Evolutionary conservation across 1,140 invertebrate genomes (phyloP).

Genomic region (Pseudomyrmex gracilis): DNA sequence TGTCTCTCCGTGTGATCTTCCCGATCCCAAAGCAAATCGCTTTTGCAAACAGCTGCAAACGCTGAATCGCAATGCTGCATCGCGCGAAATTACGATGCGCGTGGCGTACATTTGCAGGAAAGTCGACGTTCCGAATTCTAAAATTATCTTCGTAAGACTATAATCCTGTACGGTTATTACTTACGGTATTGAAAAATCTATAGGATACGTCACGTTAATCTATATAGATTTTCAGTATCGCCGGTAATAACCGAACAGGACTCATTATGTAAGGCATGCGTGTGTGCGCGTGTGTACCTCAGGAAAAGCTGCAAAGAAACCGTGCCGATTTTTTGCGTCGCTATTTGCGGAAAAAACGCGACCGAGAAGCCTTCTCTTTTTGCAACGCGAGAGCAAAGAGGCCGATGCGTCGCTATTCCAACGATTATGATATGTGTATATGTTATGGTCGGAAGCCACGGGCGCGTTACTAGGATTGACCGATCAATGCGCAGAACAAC

Average conservation of each 20-base stretch:
- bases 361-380: neutral
- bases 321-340: neutral
- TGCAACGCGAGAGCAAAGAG: slow-evolving; percentile 13
- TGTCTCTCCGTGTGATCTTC: slow-evolving; percentile 51
- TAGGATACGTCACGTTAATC: too few relatives aligned
- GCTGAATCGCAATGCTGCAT: neutral
- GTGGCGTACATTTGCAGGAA: neutral
- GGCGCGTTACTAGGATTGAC: too few relatives aligned
- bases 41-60: slow-evolving; percentile 19
- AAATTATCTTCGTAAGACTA: slow-evolving; percentile 9
- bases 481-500: too few relatives aligned
- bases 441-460: too few relatives aligned
- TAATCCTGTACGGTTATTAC: neutral
- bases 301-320: slow-evolving; percentile 13
- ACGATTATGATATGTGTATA: too few relatives aligned
- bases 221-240: too few relatives aligned
- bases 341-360: neutral
- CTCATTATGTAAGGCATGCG: too few relatives aligned
- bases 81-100: neutral
- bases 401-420: slow-evolving; percentile 16
- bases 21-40: slow-evolving; percentile 47
- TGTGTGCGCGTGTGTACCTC: slow-evolving; percentile 4
- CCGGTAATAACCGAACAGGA: too few relatives aligned
- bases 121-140: slow-evolving; percentile 23
- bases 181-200: too few relatives aligned